Evolutionary conservation across 2,797 vertebrate genomes (phyloP).

Genomic region (Poliocrania exsul): DNA sequence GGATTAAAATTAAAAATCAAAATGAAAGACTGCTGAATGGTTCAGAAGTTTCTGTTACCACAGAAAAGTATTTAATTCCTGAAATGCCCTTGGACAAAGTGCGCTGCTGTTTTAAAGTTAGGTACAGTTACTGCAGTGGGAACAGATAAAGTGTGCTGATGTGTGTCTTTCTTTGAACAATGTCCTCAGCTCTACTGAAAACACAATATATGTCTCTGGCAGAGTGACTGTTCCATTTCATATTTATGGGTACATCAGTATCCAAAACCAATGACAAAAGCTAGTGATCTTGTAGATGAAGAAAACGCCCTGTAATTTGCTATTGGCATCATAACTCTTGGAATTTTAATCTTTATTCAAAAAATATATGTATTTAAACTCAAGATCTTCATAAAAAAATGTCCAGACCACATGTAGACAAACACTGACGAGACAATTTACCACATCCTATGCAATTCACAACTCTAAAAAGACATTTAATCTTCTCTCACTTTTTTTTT

Average conservation of each 20-base stretch:
- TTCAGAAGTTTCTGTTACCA: neutral
- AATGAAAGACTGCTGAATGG: neutral
- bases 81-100: conserved; percentile 4
- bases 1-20: neutral
- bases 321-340: conserved; percentile 67
- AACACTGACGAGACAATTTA: conserved; percentile 73
- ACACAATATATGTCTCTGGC: conserved; percentile 65
- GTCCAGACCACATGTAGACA: conserved; percentile 76
- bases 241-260: conserved; percentile 75
- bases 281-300: conserved; percentile 76
- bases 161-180: conserved; percentile 4
- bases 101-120: conserved; percentile 43
- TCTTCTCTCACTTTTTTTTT: neutral
- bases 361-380: conserved; percentile 71
- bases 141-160: neutral
- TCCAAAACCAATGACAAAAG: conserved; percentile 73
- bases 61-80: conserved; percentile 31
- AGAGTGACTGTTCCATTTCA: conserved; percentile 35
- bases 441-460: conserved; percentile 65
- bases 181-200: conserved; percentile 36
- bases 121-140: neutral
- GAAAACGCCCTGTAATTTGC: conserved; percentile 81
- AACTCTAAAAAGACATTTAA: conserved; percentile 64
- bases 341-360: conserved; percentile 76
- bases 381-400: conserved; percentile 67